Evolutionary conservation across 2,888 invertebrate species (phyloP), one percentile per base, ranked within the genome.

Genomic region (Cerceris ruficornis): DNA sequence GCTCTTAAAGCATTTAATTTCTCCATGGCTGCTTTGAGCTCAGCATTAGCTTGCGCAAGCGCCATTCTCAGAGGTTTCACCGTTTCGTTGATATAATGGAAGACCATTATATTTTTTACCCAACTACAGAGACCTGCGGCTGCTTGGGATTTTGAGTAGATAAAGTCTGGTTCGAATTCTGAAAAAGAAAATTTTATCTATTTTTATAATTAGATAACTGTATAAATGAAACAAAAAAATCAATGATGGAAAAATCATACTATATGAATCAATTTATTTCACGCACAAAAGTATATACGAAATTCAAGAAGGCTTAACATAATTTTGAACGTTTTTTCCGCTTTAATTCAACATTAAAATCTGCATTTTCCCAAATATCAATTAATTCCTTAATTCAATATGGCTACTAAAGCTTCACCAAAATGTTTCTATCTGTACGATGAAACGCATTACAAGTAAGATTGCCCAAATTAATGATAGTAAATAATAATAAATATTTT

Each of bases 71-170:
- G 98, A 17, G 98, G 98, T 91, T 98, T 98, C 0, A 98, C 98
- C 49, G 97, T 96, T 77, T 97, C 96, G 92, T 96, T 98, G 42
- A 98, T 97, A 69, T 97, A 96, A 93, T 97, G 96, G 93, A 97
- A 98, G 87, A 94, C 96, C 90, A 97, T 94, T 82, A 98, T 98
- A 92, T 98, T 98, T 84, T 98, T 96, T 1, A 97, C 98, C 98
- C 98, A 99, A 1, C 98, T 96, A 90, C 98, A 98, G 8, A 99
- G 93, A 39, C 98, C 97, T 67, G 98, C 97, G 17, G 98, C 98
- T 14, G 98, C 98, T 46, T 95, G 94, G 0, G 98, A 98, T 93
- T 98, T 98, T 0, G 95, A 94, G 84, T 95, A 92, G 88, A 98
- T 96, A 83, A 96, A 95, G 52, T 97, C 97, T 0, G 97, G 95